Evolutionary conservation across 2,888 invertebrate genomes (phyloP).

Genomic region (Tenthredo amoena): DNA sequence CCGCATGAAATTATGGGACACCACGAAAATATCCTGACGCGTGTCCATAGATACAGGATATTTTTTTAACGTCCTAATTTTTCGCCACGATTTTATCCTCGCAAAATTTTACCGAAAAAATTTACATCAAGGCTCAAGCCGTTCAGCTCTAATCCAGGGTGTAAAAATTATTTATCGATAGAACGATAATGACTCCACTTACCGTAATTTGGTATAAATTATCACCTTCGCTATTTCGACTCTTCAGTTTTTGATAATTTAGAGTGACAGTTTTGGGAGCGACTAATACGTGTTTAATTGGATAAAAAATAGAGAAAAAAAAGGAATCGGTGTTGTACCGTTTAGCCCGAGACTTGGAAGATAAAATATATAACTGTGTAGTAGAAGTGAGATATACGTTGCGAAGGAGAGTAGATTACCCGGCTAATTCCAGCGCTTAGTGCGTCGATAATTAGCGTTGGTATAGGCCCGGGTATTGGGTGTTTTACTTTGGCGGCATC

Average conservation of each 20-base stretch:
- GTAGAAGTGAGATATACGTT: not conserved
- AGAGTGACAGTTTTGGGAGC: not conserved
- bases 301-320: conserved; percentile 3
- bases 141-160: too few relatives aligned
- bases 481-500: conserved; percentile 29
- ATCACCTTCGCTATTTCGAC: not conserved
- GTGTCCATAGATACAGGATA: conserved; percentile 9
- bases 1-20: not conserved
- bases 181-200: too few relatives aligned
- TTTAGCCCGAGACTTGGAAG: not conserved
- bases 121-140: too few relatives aligned
- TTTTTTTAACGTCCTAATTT: not conserved
- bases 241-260: not conserved
- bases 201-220: not conserved
- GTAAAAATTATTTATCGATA: too few relatives aligned
- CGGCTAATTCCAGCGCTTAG: conserved; percentile 38
- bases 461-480: conserved; percentile 1
- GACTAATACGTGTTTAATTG: not conserved
- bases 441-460: conserved; percentile 46
- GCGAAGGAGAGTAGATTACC: conserved; percentile 31
- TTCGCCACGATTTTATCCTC: not conserved
- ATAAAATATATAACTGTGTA: not conserved
- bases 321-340: not conserved
- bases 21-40: not conserved
- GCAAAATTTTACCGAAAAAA: not conserved